Conservation (phyloP, 2,888 invertebrate genomes). For the Limnephilus rhombicus region DNA sequence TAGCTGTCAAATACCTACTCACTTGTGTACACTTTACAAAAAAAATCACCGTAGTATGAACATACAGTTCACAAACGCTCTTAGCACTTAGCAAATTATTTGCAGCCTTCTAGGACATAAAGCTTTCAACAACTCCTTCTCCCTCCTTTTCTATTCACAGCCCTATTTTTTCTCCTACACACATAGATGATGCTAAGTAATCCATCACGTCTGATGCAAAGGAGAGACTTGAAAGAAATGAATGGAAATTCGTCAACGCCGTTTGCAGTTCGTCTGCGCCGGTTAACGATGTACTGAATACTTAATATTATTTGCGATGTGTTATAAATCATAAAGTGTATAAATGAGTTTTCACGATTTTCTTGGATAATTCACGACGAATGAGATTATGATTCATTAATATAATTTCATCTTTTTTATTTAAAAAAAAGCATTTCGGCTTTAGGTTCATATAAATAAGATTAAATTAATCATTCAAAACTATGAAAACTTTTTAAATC, state of each 20-base stretch:
- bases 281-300: background rate
- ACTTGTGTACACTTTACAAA: background rate
- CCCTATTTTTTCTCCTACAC: background rate
- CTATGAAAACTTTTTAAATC: too few relatives aligned
- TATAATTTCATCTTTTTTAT: background rate
- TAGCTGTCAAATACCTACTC: too few relatives aligned
- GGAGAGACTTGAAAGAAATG: background rate
- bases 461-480: too few relatives aligned
- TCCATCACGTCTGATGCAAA: background rate
- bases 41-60: background rate
- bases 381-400: background rate
- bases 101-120: background rate
- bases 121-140: background rate
- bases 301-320: background rate
- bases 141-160: background rate
- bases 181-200: background rate
- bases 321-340: background rate
- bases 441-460: too few relatives aligned
- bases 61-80: background rate
- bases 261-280: background rate
- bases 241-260: background rate
- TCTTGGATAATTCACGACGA: background rate
- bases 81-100: background rate
- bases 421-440: too few relatives aligned
- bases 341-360: background rate